Evolutionary conservation across 1,140 invertebrate genomes (phyloP), one percentile per base, ranked within the genome.

Genomic region (Drosophila suzukii): DNA sequence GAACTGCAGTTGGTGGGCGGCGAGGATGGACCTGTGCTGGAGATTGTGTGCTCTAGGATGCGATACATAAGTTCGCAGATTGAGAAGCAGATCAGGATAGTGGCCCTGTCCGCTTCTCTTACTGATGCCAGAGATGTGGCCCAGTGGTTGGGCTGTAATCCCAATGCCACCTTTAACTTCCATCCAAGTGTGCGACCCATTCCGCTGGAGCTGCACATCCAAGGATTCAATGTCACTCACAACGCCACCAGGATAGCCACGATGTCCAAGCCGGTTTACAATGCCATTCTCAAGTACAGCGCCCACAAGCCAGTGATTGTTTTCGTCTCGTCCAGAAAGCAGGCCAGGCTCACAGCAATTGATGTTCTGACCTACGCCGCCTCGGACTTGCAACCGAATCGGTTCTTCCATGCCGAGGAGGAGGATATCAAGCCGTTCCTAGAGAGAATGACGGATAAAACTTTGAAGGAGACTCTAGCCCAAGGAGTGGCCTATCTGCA

Each of bases 401-500:
- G 96, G 70, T 99, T 99, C 92, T 95, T 99, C 79, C 97, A 98
- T 86, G 96, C 96, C 0, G 95, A 97, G 60, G 96, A 98, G 83
- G 95, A 97, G 13, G 97, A 97, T 84, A 96, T 99, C 41, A 94
- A 96, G 81, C 97, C 97, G 1, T 98, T 98, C 93, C 92, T 99
- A 8, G 96, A 97, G 68, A 94, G 96, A 76, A 95, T 99, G 92
- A 93, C 94, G 1, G 98, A 99, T 92, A 97, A 98, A 93, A 97
- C 97, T 30, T 88, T 98, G 32, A 96, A 95, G 72, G 97, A 98
- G 91, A 98, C 97, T 0, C 90, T 99, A 0, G 94, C 95, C 0
- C 97, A 98, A 92, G 99, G 99, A 54, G 98, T 99, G 39, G 99
- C 97, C 4, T 99, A 99, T 93, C 94, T 99, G 12, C 99, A 99